Evolutionary conservation across 2,113 vertebrate genomes (phyloP).

Genomic region (Aegypius monachus): DNA sequence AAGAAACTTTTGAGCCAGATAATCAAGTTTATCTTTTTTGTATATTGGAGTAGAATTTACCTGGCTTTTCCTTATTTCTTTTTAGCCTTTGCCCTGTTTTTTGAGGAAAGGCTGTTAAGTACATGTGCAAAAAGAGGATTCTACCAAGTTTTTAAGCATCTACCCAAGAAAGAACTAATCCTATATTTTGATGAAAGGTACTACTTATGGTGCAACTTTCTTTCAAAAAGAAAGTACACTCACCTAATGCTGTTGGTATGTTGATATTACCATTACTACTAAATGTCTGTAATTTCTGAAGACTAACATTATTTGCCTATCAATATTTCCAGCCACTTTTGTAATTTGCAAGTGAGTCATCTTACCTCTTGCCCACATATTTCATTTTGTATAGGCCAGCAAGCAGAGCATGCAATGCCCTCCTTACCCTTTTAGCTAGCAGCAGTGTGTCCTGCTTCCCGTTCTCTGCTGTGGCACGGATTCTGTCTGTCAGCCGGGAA

Average conservation of each 20-base stretch:
- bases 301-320: not conserved
- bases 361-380: not conserved
- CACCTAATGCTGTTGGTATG: not conserved
- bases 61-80: not conserved
- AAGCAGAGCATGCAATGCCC: not conserved
- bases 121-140: not conserved
- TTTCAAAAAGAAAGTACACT: not conserved
- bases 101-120: not conserved
- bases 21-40: not conserved
- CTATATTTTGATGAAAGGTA: not conserved
- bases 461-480: constrained; percentile 60
- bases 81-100: not conserved
- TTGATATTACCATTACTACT: not conserved
- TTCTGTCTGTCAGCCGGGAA: constrained; percentile 71
- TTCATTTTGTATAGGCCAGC: not conserved
- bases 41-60: not conserved
- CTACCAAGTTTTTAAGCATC: not conserved
- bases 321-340: not conserved
- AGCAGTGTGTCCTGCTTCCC: constrained; percentile 75
- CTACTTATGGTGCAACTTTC: not conserved
- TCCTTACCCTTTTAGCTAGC: constrained; percentile 81
- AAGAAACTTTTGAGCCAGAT: not conserved
- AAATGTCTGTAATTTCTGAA: not conserved
- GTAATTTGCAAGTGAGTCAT: constrained; percentile 8
- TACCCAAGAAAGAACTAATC: not conserved